Evolutionary conservation across 1,140 invertebrate genomes (phyloP).

Genomic region (Drosophila tsacasi): DNA sequence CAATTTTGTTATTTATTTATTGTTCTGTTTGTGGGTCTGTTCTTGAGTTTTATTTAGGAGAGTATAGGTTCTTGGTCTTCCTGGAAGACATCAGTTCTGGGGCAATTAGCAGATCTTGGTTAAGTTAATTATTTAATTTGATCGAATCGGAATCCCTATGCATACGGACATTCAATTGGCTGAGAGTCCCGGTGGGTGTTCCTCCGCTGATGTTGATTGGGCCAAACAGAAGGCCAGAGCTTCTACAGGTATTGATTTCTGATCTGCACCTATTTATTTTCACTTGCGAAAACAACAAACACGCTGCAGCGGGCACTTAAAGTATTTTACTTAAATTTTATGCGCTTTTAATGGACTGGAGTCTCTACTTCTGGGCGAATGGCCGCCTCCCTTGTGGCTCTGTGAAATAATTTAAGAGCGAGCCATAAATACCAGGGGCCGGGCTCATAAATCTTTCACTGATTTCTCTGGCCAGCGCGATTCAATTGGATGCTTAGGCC

Average conservation of each 20-base stretch:
- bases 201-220: slow-evolving; percentile 61
- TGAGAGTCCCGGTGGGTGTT: slow-evolving; percentile 50
- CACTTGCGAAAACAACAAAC: slow-evolving; percentile 67
- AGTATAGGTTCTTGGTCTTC: not conserved
- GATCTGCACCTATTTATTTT: slow-evolving; percentile 62
- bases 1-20: slow-evolving; percentile 38
- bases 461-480: slow-evolving; percentile 54
- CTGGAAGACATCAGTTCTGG: not conserved
- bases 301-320: slow-evolving; percentile 34
- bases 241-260: slow-evolving; percentile 18
- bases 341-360: slow-evolving; percentile 70
- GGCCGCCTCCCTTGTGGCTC: slow-evolving; percentile 30
- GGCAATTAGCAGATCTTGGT: not conserved
- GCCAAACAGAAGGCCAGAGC: slow-evolving; percentile 21
- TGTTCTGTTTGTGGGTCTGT: not conserved
- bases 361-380: slow-evolving; percentile 10
- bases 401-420: slow-evolving; percentile 73
- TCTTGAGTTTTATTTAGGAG: not conserved
- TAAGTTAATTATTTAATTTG: not conserved
- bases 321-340: slow-evolving; percentile 48
- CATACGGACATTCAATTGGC: slow-evolving; percentile 33
- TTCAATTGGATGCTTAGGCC: slow-evolving; percentile 69
- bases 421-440: slow-evolving; percentile 69
- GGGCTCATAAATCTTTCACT: slow-evolving; percentile 82
- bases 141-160: not conserved